Evolutionary conservation across 2,113 vertebrate species (phyloP), one percentile per base, ranked within the genome.

Genomic region (Lonchura striata): DNA sequence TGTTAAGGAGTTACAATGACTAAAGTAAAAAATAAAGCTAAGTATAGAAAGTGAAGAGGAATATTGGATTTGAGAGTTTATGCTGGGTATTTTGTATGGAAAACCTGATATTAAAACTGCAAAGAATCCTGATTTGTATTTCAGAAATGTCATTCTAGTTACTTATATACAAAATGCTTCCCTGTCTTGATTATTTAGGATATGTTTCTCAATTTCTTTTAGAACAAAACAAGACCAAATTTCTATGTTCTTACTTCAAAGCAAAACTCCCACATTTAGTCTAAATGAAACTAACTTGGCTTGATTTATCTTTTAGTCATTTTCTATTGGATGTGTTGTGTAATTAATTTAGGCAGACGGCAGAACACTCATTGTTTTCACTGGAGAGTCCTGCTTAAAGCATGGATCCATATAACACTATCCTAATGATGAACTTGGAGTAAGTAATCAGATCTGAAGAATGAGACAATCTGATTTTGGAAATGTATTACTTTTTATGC

Each of bases 331-430:
- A 85, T 60, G 61, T 81, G 28, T 65, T 82, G 61, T 75, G 82
- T 71, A 88, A 80, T 90, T 96, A 90, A 95, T 94, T 95, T 95
- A 86, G 72, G 64, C 79, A 92, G 79, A 87, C 92, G 42, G 66
- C 85, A 88, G 76, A 72, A 68, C 21, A 78, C 37, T 84, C 39
- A 60, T 91, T 92, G 63, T 90, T 90, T 95, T 78, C 56, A 46
- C 44, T 68, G 56, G 9, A 41, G 41, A 88, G 69, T 83, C 66
- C 80, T 88, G 52, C 76, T 75, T 81, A 64, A 64, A 93, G 50
- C 44, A 61, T 49, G 37, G 46, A 47, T 60, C 60, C 47, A 59
- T 13, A 37, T 70, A 56, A 44, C 25, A 24, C n/a, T 83, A 63
- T 84, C 57, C 60, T n/a, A 33, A 22, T 60, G 63, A 70, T 74